These are phyloP conservation scores for Zoanthus sansibaricus DNA, from an alignment of 92 coral and sea anemone species.

Conservation along the genomic window DNA sequence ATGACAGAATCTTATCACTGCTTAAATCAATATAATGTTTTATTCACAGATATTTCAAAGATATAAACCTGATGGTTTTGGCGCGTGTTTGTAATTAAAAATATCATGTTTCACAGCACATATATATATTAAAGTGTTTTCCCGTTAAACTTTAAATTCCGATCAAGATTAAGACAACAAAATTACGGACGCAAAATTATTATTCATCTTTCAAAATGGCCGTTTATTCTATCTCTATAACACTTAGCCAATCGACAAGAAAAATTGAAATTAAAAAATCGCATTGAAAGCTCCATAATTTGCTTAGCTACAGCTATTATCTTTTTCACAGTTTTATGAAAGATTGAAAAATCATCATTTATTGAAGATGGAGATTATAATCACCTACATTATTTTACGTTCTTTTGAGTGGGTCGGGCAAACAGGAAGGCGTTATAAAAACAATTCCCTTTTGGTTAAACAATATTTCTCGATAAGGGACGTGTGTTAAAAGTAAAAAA, in stretches of 20 bases:
- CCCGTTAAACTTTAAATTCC: background rate
- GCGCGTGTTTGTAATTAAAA: conserved; percentile 7
- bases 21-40: background rate
- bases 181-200: background rate
- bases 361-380: conserved; percentile 35
- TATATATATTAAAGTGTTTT: background rate
- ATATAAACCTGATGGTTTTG: conserved; percentile 13
- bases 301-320: conserved; percentile 25
- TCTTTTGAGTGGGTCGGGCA: conserved; percentile 38
- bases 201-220: conserved; percentile 6
- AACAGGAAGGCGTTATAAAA: conserved; percentile 38
- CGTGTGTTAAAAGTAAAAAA: conserved; percentile 36
- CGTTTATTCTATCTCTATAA: conserved; percentile 25
- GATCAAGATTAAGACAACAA: background rate
- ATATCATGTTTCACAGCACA: conserved; percentile 9
- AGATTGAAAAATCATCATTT: conserved; percentile 42
- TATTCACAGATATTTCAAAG: background rate
- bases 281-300: conserved; percentile 27
- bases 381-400: conserved; percentile 30
- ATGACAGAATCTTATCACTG: conserved; percentile 1
- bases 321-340: conserved; percentile 29
- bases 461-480: conserved; percentile 31
- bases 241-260: conserved; percentile 48
- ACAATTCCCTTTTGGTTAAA: conserved; percentile 34
- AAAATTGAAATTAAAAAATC: conserved; percentile 44